These are phyloP conservation scores for Drosophila bocki DNA, from an alignment of 1,140 invertebrate genomes.

Conservation along the genomic window DNA sequence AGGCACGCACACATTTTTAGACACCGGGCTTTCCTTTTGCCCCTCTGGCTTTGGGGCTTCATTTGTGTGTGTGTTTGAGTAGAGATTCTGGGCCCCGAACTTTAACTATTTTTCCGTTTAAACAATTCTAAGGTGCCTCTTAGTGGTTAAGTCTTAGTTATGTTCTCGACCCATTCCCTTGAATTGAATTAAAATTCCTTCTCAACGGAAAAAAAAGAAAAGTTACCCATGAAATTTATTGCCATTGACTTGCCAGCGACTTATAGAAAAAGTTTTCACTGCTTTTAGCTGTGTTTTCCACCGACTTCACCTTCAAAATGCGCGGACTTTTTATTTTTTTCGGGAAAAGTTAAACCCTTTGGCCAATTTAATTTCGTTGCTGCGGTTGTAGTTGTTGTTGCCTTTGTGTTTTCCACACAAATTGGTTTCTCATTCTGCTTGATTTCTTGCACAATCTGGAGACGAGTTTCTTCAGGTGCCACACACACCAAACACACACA, in stretches of 20 bases:
- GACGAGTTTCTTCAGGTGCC: constrained; percentile 65
- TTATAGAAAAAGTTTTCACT: constrained; percentile 63
- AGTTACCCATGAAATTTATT: constrained; percentile 71
- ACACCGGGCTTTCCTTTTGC: constrained; percentile 9
- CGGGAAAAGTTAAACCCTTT: constrained; percentile 56
- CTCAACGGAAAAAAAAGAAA: constrained; percentile 33
- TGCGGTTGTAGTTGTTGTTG: constrained; percentile 29
- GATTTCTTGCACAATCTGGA: constrained; percentile 79
- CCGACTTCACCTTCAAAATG: constrained; percentile 36
- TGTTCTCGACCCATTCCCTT: constrained; percentile 43
- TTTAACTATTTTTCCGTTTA: constrained; percentile 71
- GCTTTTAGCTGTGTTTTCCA: constrained; percentile 53
- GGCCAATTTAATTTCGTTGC: constrained; percentile 72
- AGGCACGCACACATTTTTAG: background rate
- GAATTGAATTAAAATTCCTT: constrained; percentile 73
- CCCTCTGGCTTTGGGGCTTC: constrained; percentile 70
- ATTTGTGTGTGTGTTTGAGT: constrained; percentile 58
- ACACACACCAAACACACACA: constrained; percentile 25
- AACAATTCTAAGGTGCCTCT: constrained; percentile 66
- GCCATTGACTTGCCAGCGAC: constrained; percentile 61
- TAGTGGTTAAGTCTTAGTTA: constrained; percentile 60
- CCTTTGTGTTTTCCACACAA: constrained; percentile 75
- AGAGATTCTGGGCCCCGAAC: constrained; percentile 12
- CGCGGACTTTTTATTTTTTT: constrained; percentile 18
- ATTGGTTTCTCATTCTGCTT: constrained; percentile 81